Base-by-base conservation (phyloP, 2,888 invertebrate genomes). In the Brachynemurus nebulosus region DNA sequence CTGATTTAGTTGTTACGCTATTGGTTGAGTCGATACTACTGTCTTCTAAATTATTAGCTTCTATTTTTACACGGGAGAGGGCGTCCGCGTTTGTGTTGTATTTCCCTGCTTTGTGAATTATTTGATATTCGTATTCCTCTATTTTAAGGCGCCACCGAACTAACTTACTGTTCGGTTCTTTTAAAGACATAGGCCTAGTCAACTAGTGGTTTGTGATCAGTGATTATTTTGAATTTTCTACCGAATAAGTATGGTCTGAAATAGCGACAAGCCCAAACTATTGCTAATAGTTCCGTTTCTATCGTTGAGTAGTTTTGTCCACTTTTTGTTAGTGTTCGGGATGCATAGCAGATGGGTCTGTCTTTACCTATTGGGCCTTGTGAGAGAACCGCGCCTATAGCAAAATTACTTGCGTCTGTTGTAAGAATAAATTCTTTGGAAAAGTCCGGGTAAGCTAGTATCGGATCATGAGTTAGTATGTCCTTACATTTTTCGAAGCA, bases 201-300 rank as follows among this genome's bases (percentile, higher is more conserved):
- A 2, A 49, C 52, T 23, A 62, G 47, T 1, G 60, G 59, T 49
- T 49, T 45, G 45, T 63, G 62, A 45, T 64, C 61, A 0, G 56
- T 63, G 4, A 56, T 16, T 9, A 64, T 54, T 9, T 33, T 51
- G 40, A 63, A 64, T 47, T 57, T 51, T 23, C 53, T 50, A n/a
- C 62, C 62, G 44, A 53, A 60, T 3, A 64, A 40, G 43, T 63
- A 64, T 3, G 61, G 59, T 23, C 60, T 17, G 47, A 61, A 64
- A 46, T 60, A 52, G 50, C 59, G 55, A 1, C 50, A 46, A 7
- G 49, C 51, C 56, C 57, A 62, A 4, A 63, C 51, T 6, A 65
- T 59, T 1, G 59, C 57, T 40, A 63, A 42, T 2, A 61, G 45
- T 53, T 64, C 62, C 36, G 53, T 54, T 51, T 65, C 61, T 1